A percentile compares a stretch with the other conserved stretches of the same genome.
phyloP scores from a whole-genome alignment of 2,113 vertebrate genomes.

The Camelus bactrianus region DNA sequence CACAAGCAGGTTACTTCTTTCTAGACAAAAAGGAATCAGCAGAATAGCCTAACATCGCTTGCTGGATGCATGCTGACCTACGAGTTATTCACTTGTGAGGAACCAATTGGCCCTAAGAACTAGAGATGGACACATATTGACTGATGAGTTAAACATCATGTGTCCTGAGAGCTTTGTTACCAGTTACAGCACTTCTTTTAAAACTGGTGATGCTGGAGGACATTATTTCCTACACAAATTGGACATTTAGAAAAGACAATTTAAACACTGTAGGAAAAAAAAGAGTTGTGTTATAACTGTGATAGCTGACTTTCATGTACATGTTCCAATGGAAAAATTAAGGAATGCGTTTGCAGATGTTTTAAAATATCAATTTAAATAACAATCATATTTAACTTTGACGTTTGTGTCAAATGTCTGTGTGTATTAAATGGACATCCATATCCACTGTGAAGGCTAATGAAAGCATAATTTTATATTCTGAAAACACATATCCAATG shows the following conservation, averaged over 20 bases:
- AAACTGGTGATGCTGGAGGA: background rate
- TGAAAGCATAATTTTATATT: background rate
- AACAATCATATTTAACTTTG: slow-evolving; percentile 50
- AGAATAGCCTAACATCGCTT: background rate
- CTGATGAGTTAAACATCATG: background rate
- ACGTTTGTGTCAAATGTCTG: background rate
- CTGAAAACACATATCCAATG: background rate
- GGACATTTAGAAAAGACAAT: background rate
- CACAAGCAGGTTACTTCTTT: background rate
- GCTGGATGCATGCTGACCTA: background rate
- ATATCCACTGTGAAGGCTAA: background rate
- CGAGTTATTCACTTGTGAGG: background rate
- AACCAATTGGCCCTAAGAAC: background rate
- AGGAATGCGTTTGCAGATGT: background rate
- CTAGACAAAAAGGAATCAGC: background rate
- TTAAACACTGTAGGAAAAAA: slow-evolving; percentile 1
- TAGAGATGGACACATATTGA: background rate
- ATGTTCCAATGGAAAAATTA: slow-evolving; percentile 9
- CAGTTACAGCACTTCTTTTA: background rate
- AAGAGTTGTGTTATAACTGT: background rate
- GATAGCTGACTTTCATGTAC: slow-evolving; percentile 28
- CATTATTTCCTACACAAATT: background rate
- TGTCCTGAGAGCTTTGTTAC: background rate
- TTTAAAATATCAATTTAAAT: slow-evolving; percentile 50
- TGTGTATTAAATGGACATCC: background rate